These are phyloP conservation scores for Chymomyza fuscimana DNA, from an alignment of 2,888 invertebrate genomes.

Conservation along the genomic window DNA sequence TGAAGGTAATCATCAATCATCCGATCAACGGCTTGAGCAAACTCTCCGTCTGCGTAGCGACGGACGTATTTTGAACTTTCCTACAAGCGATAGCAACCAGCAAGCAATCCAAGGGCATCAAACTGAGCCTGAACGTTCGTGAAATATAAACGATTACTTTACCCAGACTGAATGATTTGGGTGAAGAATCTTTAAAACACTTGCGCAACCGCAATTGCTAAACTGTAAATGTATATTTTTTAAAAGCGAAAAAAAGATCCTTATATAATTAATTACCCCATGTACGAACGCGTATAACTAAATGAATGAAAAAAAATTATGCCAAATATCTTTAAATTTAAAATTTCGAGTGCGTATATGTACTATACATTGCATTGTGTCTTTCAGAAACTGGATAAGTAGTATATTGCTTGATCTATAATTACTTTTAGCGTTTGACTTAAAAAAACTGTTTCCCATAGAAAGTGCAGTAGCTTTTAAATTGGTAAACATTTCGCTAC, in stretches of 20 bases:
- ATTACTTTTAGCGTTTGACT: not conserved
- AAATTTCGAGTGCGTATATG: not conserved
- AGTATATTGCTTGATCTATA: not conserved
- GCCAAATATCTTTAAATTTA: conserved; percentile 24
- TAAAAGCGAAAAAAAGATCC: conserved; percentile 9
- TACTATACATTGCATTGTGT: conserved; percentile 1
- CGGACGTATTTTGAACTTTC: conserved; percentile 89
- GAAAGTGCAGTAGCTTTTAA: conserved; percentile 34
- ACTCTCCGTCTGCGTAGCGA: conserved; percentile 90
- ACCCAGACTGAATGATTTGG: not conserved
- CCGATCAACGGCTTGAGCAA: conserved; percentile 89
- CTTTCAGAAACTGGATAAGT: not conserved
- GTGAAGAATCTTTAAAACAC: not conserved
- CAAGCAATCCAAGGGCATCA: conserved; percentile 77
- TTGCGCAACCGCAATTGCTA: not conserved
- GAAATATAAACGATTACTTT: conserved; percentile 90
- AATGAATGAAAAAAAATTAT: conserved; percentile 2
- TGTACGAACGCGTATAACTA: not conserved
- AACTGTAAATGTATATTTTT: conserved; percentile 10
- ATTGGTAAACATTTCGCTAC: conserved; percentile 16
- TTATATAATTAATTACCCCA: not conserved
- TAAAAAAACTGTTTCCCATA: not conserved
- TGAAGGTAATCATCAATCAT: conserved; percentile 47
- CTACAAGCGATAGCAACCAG: conserved; percentile 71
- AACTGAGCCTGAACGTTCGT: conserved; percentile 82